phyloP scores from a whole-genome alignment of 2,797 vertebrate genomes.

The Catamblyrhynchus diadema region DNA sequence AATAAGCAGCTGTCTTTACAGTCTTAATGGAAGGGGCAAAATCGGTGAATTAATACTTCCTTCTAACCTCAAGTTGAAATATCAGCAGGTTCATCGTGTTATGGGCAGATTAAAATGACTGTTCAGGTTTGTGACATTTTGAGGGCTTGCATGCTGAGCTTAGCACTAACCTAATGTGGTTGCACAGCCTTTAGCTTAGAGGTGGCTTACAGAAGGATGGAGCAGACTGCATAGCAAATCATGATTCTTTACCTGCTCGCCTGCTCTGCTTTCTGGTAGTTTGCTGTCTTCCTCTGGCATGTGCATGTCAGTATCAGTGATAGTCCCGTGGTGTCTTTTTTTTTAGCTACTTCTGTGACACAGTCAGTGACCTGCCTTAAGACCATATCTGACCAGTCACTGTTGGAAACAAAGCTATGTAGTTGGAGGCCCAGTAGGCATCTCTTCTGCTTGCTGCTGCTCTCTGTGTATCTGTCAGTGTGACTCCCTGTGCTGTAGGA shows the following conservation, averaged over 20 bases:
- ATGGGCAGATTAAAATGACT: not conserved
- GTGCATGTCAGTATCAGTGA: not conserved
- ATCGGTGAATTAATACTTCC: not conserved
- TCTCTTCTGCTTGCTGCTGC: not conserved
- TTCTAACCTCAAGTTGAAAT: not conserved
- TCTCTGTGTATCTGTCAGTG: not conserved
- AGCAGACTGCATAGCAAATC: not conserved
- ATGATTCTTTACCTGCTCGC: not conserved
- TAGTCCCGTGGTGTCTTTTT: not conserved
- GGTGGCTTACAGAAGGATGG: not conserved
- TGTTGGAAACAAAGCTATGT: not conserved
- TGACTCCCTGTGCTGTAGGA: not conserved
- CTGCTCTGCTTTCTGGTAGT: not conserved
- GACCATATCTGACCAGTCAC: not conserved
- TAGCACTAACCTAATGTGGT: not conserved
- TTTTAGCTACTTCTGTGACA: not conserved
- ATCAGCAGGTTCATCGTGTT: not conserved
- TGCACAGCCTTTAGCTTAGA: not conserved
- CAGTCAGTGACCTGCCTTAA: not conserved
- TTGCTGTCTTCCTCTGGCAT: not conserved
- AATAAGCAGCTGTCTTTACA: slow-evolving; percentile 24
- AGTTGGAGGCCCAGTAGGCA: not conserved
- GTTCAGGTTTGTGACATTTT: not conserved
- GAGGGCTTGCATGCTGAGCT: not conserved
- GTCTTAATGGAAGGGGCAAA: not conserved